Evolutionary conservation across 2,888 invertebrate genomes (phyloP), one percentile per base, ranked within the genome.

Genomic region (Oscheius onirici): DNA sequence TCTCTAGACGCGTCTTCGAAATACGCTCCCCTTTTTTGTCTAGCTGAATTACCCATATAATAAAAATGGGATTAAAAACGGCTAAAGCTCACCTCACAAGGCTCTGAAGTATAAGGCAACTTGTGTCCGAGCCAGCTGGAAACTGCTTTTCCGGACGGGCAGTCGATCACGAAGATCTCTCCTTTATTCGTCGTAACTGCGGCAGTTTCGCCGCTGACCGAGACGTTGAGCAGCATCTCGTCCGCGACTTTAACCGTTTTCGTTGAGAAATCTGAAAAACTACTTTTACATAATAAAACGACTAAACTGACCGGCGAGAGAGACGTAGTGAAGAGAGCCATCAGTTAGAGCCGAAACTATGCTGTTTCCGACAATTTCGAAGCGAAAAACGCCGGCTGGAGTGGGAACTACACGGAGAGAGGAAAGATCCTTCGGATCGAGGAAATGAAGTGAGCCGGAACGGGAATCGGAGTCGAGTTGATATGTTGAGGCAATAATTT

Each of bases 361-460:
- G 6, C 60, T 57, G 24, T 74, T 65, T 24, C 69, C 71, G 15
- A 65, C 70, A 44, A 72, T 77, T 54, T 77, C 75, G 67, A 81
- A 81, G 8, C 81, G 81, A 69, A 81, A 81, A 15, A 81, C 76
- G 11, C 81, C 81, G 49, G 79, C 77, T 3, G 79, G 67, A 20
- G 77, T 75, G 22, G 72, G 66, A 13, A 63, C 51, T 6, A 54
- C 54, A 2, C 40, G 24, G 11, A 24, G 15, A n/a, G 17, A 13
- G 28, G 52, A 24, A n/a, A 60, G 52, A 58, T 51, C 60, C n/a
- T 13, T 8, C 15, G 52, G 43, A 54, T 17, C 22, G 22, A 70
- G 52, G 15, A 70, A 61, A 43, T 70, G 44, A 13, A 77, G 46
- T 15, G 76, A 63, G 13, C 79, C 79, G 24, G 71, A 65, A 10